Percentiles rank a stretch among this genome's conserved stretches.
Conservation (phyloP, 2,888 invertebrate genomes). For the Flexamia atlantica region DNA sequence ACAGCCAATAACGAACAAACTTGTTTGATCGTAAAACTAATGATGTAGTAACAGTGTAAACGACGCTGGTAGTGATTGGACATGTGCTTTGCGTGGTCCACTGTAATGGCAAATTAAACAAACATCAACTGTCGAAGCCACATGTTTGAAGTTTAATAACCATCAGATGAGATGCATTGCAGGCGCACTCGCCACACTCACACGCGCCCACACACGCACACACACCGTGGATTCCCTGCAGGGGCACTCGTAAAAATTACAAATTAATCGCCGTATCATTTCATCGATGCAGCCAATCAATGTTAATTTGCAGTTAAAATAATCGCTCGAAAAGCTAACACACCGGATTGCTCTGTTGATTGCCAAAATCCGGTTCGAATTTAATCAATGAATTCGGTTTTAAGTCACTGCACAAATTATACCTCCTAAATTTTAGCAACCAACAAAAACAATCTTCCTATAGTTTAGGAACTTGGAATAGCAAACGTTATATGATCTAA, state of each 20-base stretch:
- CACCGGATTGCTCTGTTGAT: background rate
- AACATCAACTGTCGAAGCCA: conserved; percentile 20
- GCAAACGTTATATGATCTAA: no score
- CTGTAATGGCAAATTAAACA: conserved; percentile 15
- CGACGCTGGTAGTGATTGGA: background rate
- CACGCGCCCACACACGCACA: background rate
- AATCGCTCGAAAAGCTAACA: conserved; percentile 19
- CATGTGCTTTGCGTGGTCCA: background rate
- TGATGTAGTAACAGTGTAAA: background rate
- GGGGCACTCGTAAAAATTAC: conserved; percentile 25
- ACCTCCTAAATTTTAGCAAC: no score
- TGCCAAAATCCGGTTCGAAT: background rate
- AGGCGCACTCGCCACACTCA: background rate
- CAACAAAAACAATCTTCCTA: no score
- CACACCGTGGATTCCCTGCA: background rate
- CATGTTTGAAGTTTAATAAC: conserved; percentile 41
- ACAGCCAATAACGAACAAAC: background rate
- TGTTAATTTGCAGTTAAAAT: conserved; percentile 33
- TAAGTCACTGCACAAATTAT: no score
- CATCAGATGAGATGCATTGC: conserved; percentile 19
- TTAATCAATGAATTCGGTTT: background rate
- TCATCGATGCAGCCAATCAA: conserved; percentile 26
- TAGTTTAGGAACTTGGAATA: no score
- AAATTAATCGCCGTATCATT: conserved; percentile 28
- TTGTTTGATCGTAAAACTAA: background rate